Base-by-base conservation (phyloP, 2,888 invertebrate species). In the Amphiduros pacificus region DNA sequence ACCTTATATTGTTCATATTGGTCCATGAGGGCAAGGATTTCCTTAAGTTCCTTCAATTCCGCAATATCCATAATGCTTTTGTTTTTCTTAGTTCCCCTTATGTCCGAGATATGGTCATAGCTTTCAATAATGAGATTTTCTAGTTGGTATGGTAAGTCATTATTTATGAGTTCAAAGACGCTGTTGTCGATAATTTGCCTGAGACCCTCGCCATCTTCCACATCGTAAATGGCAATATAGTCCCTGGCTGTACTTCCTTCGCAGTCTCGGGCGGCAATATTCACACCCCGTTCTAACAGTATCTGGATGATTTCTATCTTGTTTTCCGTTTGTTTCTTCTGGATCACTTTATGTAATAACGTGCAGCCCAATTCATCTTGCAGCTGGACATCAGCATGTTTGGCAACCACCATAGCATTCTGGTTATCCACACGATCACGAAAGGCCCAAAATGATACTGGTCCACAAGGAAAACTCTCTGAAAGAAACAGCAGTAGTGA, bases 31-130 rank as follows among this genome's bases (percentile, higher is more conserved):
- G 73, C 73, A 40, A 68, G 62, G 4, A 78, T 72, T 44, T 77
- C 75, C 24, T 66, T 68, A 28, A 71, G 73, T 22, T 76, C 74
- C n/a, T 71, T 69, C 53, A 73, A 70, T 61, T 74, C 75, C 22
- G 78, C 76, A 28, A 77, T 73, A 32, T 79, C 78, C 22, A 69
- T 66, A 2, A 74, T 66, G 40, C 29, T 63, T 26, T 64, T 67
- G 32, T 62, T 55, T 40, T 62, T 63, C 55, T 61, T 66, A n/a
- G 61, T 60, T 14, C 65, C 69, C 26, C 64, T 50, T 17, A 71
- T 72, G 66, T 76, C 77, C 26, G 72, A 48, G n/a, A 79, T 68
- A 64, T 77, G 77, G 56, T 79, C 77, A 65, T 81, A 81, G 17
- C 73, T 73, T 24, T 75, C 70, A 9, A 79, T 55, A n/a, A 79